Conservation (phyloP, 2,113 vertebrate genomes). For the Camelus bactrianus region DNA sequence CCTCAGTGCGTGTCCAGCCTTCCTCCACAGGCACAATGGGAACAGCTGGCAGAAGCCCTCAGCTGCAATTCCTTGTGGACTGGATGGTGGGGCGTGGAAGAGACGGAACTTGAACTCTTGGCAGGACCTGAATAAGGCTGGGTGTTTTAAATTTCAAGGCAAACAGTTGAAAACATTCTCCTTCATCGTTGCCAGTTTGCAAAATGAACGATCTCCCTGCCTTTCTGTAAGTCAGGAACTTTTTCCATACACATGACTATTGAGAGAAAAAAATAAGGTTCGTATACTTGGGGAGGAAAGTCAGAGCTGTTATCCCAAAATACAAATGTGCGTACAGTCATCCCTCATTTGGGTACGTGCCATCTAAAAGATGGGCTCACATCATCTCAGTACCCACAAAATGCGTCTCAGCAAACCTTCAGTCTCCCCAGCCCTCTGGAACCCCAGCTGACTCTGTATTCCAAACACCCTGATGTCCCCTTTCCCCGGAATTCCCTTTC, state of each 20-base stretch:
- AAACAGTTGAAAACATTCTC: background rate
- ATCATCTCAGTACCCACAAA: background rate
- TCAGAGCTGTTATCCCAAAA: background rate
- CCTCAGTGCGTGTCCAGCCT: background rate
- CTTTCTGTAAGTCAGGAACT: background rate
- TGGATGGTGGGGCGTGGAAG: rapidly evolving
- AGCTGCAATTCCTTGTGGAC: background rate
- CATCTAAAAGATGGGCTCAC: background rate
- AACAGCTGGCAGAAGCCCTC: background rate
- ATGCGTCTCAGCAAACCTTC: background rate
- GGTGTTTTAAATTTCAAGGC: background rate
- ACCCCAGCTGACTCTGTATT: background rate
- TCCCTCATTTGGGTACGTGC: background rate
- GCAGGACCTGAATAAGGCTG: background rate
- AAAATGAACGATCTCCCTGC: background rate
- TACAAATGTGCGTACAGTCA: background rate
- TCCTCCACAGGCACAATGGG: too few species aligned
- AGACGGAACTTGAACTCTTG: background rate
- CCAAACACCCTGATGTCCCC: background rate
- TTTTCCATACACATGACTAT: background rate
- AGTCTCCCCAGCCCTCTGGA: background rate
- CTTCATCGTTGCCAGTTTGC: background rate
- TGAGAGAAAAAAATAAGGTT: background rate
- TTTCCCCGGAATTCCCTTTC: background rate
- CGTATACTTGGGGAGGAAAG: background rate